Conservation (phyloP, 1,140 invertebrate genomes). For the Calosoma granatense region DNA sequence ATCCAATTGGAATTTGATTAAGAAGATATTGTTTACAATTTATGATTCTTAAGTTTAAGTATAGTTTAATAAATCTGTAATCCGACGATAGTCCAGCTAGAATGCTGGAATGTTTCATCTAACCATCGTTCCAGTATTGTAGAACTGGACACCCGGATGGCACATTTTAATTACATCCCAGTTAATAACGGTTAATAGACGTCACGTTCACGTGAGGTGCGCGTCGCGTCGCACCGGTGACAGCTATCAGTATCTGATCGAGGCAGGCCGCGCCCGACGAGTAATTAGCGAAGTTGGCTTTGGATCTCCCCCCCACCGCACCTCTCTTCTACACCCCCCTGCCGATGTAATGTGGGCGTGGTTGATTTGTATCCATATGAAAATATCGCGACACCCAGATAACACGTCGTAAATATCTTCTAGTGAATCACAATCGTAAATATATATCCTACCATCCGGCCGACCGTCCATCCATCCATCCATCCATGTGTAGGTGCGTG, state of each 20-base stretch:
- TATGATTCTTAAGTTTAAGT: no score
- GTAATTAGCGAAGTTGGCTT: constrained; percentile 16
- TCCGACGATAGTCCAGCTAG: no score
- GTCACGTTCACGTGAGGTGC: neutral
- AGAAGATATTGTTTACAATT: no score
- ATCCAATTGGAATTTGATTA: no score
- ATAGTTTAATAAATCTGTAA: no score
- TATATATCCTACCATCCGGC: no score
- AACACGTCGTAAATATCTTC: constrained; percentile 15
- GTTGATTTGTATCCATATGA: neutral
- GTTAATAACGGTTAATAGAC: neutral
- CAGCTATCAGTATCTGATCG: constrained; percentile 9
- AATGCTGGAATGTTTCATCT: no score
- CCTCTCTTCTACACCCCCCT: neutral
- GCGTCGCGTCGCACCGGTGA: constrained; percentile 2
- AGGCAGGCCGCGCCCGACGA: constrained; percentile 11
- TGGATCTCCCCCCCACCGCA: neutral
- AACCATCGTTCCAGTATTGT: no score
- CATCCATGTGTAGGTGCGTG: neutral
- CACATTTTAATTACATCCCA: neutral
- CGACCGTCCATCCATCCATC: no score
- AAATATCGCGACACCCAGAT: constrained; percentile 15
- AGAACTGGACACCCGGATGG: no score
- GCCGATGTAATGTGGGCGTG: neutral
- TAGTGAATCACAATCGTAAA: constrained; percentile 7